A percentile compares a stretch with the other conserved stretches of the same genome.
Evolutionary conservation across 2,113 vertebrate genomes (phyloP).

Genomic region (Atrichornis clamosus): DNA sequence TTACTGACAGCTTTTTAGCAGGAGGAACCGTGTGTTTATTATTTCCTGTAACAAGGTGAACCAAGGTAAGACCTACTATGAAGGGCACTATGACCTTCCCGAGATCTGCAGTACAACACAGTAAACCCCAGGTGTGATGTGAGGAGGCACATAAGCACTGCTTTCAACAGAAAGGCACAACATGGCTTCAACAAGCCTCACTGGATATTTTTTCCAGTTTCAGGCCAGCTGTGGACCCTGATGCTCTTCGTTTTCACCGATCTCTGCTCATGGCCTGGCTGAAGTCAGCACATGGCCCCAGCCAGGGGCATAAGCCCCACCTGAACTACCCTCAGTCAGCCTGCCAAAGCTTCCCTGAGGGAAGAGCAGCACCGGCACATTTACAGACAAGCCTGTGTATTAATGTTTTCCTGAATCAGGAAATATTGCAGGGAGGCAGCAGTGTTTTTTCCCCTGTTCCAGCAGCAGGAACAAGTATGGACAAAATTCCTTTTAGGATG

Average conservation of each 20-base stretch:
- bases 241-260: not conserved
- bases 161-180: not conserved
- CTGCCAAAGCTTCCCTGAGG: not conserved
- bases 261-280: not conserved
- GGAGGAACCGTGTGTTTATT: not conserved
- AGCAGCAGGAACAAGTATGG: constrained; percentile 2
- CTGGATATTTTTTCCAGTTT: not conserved
- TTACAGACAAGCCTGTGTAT: not conserved
- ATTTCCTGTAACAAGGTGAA: not conserved
- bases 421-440: not conserved
- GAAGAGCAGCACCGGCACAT: not conserved
- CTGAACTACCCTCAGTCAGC: not conserved
- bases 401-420: not conserved
- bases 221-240: not conserved
- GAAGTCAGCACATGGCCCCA: accelerated
- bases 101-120: not conserved
- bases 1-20: not conserved
- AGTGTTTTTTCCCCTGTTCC: not conserved
- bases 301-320: not conserved
- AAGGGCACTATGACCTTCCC: not conserved
- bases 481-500: not conserved
- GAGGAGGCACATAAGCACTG: not conserved
- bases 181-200: not conserved
- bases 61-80: not conserved
- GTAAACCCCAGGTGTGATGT: not conserved